phyloP scores from a whole-genome alignment of 2,888 invertebrate genomes.

The Ophraella communa region DNA sequence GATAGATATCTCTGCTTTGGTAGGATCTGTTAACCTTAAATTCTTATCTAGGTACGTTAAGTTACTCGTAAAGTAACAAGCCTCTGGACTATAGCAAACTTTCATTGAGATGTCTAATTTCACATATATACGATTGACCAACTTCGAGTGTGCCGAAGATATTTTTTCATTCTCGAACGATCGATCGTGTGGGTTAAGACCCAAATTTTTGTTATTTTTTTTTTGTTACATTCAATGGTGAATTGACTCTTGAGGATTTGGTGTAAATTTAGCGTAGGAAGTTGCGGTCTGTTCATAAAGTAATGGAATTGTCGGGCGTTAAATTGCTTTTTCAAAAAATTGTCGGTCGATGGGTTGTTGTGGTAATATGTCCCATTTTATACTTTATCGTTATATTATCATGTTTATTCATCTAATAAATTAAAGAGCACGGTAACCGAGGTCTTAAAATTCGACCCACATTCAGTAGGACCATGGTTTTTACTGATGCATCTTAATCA shows the following conservation, averaged over 20 bases:
- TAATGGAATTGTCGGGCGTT: not conserved
- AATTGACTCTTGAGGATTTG: not conserved
- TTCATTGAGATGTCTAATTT: not conserved
- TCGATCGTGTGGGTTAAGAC: conserved; percentile 12
- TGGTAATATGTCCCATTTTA: not conserved
- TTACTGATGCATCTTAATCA: no score
- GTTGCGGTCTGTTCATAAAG: conserved; percentile 12
- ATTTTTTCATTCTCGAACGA: conserved; percentile 2
- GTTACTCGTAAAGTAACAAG: not conserved
- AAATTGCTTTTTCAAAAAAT: conserved; percentile 11
- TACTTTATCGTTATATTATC: not conserved
- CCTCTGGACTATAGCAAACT: not conserved
- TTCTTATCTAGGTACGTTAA: no score
- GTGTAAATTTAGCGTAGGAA: conserved; percentile 1
- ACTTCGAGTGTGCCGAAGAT: conserved; percentile 3
- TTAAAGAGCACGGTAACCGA: no score
- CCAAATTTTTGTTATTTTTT: conserved; percentile 12
- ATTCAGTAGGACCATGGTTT: no score
- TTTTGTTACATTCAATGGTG: conserved; percentile 5
- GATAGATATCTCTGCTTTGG: no score
- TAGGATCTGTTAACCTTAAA: no score
- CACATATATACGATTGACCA: conserved; percentile 11
- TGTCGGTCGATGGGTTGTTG: not conserved
- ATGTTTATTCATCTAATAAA: not conserved
- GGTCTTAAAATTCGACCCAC: not conserved